Percentiles rank a stretch among this genome's conserved stretches.
These are phyloP conservation scores for Nothoprocta pentlandii DNA, from an alignment of 2,113 vertebrate species.

Conservation along the genomic window DNA sequence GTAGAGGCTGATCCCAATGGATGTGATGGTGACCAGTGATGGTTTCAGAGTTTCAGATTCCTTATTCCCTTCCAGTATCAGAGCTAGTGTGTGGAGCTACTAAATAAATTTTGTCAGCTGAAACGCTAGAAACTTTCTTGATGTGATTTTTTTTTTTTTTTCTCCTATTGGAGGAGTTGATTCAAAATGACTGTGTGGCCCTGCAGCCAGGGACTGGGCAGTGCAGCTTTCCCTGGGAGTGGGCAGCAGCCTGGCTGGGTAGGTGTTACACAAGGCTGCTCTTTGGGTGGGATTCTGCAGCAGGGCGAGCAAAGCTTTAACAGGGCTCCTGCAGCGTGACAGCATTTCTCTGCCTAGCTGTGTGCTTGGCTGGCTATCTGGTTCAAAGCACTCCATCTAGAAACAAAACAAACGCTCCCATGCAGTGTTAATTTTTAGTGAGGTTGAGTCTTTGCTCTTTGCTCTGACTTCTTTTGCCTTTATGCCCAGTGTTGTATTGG, in stretches of 20 bases:
- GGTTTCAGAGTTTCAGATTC: background rate
- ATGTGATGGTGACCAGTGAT: accelerated
- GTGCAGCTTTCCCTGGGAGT: accelerated
- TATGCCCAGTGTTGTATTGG: background rate
- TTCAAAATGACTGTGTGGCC: background rate
- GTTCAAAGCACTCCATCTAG: background rate
- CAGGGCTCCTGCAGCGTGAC: background rate
- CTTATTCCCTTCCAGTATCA: background rate
- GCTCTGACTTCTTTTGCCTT: background rate
- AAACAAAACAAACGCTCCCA: background rate
- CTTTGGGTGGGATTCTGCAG: background rate
- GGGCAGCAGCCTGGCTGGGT: background rate
- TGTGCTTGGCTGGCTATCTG: background rate
- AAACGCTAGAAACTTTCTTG: background rate
- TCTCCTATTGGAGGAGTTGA: background rate
- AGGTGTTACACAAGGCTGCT: background rate
- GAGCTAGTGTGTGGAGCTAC: accelerated
- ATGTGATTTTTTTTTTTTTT: background rate
- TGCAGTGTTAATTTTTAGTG: background rate
- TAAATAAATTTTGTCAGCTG: background rate
- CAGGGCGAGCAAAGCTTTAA: background rate
- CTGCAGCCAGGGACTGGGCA: background rate
- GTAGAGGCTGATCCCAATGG: accelerated
- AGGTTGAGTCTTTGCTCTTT: background rate
- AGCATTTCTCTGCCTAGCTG: background rate